Base-by-base conservation (phyloP, 1,140 invertebrate genomes). In the Penaeus chinensis region DNA sequence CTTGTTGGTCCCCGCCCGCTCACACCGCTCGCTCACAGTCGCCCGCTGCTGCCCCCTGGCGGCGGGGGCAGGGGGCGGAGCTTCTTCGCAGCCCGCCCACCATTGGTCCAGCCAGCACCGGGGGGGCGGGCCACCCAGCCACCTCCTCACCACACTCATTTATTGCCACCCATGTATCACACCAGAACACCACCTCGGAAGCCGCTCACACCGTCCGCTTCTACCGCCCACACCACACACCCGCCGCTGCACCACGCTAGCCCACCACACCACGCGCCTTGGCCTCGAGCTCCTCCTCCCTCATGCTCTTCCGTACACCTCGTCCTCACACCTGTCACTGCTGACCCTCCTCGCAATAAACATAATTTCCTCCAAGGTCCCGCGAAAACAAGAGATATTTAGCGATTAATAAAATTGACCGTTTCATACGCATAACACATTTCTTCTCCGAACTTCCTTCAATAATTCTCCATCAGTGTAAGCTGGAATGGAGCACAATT, bases 121-220 rank as follows among this genome's bases (percentile, higher is more conserved):
- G 62, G n/a, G 87, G 87, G 74, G 76, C 82, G 82, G 81, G n/a
- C 82, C 65, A 37, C 42, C 63, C 77, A 47, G 60, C 81, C 87
- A 77, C 47, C 85, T 42, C 85, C 62, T 77, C 86, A 66, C 76
- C 82, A 84, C 82, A 84, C 82, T 88, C 87, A 80, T 88, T 88
- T 88, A 88, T 88, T 84, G 87, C 76, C 82, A 71, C 87, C 85
- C 77, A 88, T 88, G 87, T 88, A 88, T 88, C 82, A 88, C 87
- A 88, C 86, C 80, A 77, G 42, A 63, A 81, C 80, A 87, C 80
- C 63, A 61, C 78, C 85, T 77, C 85, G 66, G 24, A 62, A 78
- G 54, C 66, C 79, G 85, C 85, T 76, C 79, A 81, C 79, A 81
- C 74, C 84, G 27, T 37, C 42, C 66, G 42, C 82, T 71, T 76